Base-by-base conservation (phyloP, 2,888 invertebrate genomes). In the Nomada ruficornis region DNA sequence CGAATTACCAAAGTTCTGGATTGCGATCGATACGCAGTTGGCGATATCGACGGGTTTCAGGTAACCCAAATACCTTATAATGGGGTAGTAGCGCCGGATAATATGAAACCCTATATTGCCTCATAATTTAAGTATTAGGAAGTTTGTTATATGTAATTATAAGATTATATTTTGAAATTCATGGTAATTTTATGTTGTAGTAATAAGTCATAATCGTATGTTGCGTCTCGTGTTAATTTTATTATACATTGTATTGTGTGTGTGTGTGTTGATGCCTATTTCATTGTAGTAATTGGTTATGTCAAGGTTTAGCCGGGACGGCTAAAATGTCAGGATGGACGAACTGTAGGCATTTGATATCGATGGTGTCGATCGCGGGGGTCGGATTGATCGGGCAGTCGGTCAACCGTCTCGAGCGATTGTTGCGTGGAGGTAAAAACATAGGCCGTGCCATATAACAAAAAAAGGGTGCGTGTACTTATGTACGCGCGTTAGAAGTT, bases 21-120 rank as follows among this genome's bases (percentile, higher is more conserved):
- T 44, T 10, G 50, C 15, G 50, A 70, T 50, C 60, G 70, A 2
- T 70, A 70, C 59, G 60, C 60, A 11, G 23, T 70, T 3, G 26
- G 7, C 2, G 70, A 70, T 29, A 44, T 70, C 7, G 70, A 70
- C 23, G 60, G 60, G 11, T 60, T 70, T 7, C 70, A 70, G n/a
- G 18, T 44, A 18, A 60, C 70, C 7, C 70, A 60, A 70, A 50
- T 70, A 10, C 52, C 60, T 10, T 70, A 60, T 60, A 60, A 42
- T 5, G 52, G 59, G 11, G 36, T 50, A 13, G 15, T 70, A 20
- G 36, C 52, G 2, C 7, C 23, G 11, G 68, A 69, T n/a, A 50
- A 57, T 42, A 69, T 69, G 44, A 63, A 23, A 63, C 63, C 63
- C 5, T 44, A 59, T 29, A 59, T 59, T 15, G 57, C 23, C 15